Conservation (phyloP, 2,888 invertebrate species). For the Heteropelma amictum region DNA sequence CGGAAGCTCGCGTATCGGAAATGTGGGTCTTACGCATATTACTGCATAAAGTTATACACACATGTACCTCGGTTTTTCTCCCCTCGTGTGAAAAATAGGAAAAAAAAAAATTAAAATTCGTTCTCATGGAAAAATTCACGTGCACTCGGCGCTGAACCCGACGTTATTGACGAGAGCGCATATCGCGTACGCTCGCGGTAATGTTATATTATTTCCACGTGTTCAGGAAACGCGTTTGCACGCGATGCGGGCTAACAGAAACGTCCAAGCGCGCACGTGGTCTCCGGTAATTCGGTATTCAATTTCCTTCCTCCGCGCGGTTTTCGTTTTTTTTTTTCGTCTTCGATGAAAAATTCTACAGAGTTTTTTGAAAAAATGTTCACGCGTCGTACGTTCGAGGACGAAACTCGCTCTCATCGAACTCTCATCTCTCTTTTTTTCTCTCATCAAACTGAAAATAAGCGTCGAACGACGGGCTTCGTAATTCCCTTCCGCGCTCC, state of each 20-base stretch:
- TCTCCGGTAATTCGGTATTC: too few relatives aligned
- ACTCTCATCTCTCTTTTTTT: not conserved
- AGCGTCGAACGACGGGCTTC: too few relatives aligned
- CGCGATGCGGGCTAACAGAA: slow-evolving; percentile 47
- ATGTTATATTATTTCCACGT: slow-evolving; percentile 43
- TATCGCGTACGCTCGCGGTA: not conserved
- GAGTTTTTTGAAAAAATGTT: too few relatives aligned
- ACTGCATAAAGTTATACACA: too few relatives aligned
- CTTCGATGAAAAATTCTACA: too few relatives aligned
- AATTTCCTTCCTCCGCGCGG: too few relatives aligned
- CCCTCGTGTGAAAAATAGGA: not conserved
- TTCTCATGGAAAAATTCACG: slow-evolving; percentile 38
- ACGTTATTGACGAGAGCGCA: slow-evolving; percentile 15
- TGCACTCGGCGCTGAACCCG: not conserved
- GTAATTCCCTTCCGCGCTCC: not conserved
- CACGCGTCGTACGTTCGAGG: too few relatives aligned
- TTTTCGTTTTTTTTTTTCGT: not conserved
- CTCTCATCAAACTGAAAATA: too few relatives aligned
- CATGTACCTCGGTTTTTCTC: not conserved
- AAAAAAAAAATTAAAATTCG: not conserved
- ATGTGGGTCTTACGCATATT: slow-evolving; percentile 39
- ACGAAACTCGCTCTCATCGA: too few relatives aligned
- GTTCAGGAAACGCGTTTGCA: slow-evolving; percentile 51
- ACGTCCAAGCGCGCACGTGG: slow-evolving; percentile 16
- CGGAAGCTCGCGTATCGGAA: slow-evolving; percentile 21